Conservation (phyloP, 2,888 invertebrate species). For the Tolmerus cingulatus region DNA sequence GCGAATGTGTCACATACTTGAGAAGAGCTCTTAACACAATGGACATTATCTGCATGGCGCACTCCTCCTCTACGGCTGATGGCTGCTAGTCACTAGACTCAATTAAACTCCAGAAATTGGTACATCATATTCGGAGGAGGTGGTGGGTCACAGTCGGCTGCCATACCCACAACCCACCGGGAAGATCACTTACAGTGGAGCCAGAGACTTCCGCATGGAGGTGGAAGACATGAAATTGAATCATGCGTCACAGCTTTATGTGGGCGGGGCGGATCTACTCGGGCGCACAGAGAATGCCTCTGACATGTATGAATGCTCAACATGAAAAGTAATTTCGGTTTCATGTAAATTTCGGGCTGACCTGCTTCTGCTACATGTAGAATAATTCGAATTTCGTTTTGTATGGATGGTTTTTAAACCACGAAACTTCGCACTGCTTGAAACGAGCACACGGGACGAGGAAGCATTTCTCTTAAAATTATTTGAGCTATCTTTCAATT, state of each 20-base stretch:
- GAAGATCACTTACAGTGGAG: neutral
- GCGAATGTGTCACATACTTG: constrained; percentile 37
- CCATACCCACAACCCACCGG: neutral
- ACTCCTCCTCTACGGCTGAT: constrained; percentile 1
- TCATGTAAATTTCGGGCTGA: constrained; percentile 48
- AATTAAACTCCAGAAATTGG: constrained; percentile 47
- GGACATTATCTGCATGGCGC: constrained; percentile 42
- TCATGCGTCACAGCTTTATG: constrained; percentile 26
- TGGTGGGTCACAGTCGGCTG: neutral
- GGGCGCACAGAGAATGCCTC: constrained; percentile 10
- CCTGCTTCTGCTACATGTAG: constrained; percentile 46
- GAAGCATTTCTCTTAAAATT: neutral
- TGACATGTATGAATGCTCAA: constrained; percentile 46
- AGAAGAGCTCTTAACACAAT: constrained; percentile 36
- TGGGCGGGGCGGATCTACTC: neutral
- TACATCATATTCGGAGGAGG: constrained; percentile 43
- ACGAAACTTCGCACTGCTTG: neutral
- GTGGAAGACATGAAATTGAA: constrained; percentile 32
- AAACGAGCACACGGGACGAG: neutral
- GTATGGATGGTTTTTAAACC: neutral
- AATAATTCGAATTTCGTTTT: constrained; percentile 27
- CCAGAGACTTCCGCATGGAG: neutral
- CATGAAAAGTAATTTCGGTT: constrained; percentile 47
- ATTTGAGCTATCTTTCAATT: neutral
- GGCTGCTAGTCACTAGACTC: constrained; percentile 37